Percentiles rank a stretch among this genome's conserved stretches.
Conservation (phyloP, 2,888 invertebrate genomes). For the Dasypogon diadema region DNA sequence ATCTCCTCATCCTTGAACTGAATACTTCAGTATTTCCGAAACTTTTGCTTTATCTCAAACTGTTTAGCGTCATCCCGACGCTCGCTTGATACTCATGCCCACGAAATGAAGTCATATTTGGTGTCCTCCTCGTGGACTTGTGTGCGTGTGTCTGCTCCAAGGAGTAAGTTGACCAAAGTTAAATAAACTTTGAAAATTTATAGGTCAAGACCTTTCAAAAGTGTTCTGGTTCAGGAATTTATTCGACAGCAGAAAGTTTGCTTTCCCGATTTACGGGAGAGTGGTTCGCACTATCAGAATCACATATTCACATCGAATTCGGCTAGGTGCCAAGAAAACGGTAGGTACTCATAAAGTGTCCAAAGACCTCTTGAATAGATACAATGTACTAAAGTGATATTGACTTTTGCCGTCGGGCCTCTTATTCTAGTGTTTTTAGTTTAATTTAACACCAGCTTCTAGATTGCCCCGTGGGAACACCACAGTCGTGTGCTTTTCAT, state of each 20-base stretch:
- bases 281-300: not conserved
- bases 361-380: not conserved
- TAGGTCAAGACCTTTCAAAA: conserved; percentile 33
- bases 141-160: not conserved
- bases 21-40: not conserved
- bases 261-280: too few relatives aligned
- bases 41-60: too few relatives aligned
- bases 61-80: too few relatives aligned
- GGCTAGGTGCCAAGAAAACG: not conserved
- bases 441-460: not conserved
- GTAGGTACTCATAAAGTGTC: not conserved
- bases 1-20: not conserved
- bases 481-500: not conserved
- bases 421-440: not conserved
- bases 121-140: not conserved
- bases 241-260: not conserved
- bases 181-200: conserved; percentile 23
- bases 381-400: not conserved
- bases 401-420: not conserved
- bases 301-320: not conserved
- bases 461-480: not conserved
- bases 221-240: conserved; percentile 5
- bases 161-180: not conserved
- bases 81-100: not conserved
- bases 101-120: not conserved